phyloP scores from a whole-genome alignment of 2,888 invertebrate genomes.

The Eupithecia abbreviata region DNA sequence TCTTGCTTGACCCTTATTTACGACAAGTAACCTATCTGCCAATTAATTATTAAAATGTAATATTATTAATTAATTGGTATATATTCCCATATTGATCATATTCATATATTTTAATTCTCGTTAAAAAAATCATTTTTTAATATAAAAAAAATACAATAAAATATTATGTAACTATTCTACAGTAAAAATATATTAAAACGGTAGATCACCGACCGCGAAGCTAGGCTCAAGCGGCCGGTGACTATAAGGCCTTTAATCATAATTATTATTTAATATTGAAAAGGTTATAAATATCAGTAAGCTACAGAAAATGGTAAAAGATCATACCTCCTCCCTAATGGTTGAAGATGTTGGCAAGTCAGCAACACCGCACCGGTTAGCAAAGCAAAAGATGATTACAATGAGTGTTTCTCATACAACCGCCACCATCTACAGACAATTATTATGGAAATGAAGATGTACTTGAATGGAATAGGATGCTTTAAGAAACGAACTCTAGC shows the following conservation, averaged over 20 bases:
- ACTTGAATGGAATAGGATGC: neutral
- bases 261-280: neutral
- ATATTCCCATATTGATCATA: no score
- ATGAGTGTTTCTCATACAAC: slow-evolving; percentile 83
- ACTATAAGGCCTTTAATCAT: no score
- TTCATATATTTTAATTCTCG: no score
- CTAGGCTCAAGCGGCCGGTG: no score
- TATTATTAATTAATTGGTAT: no score
- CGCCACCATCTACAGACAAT: slow-evolving; percentile 82
- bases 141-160: no score
- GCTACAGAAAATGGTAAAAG: slow-evolving; percentile 1
- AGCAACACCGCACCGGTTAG: slow-evolving; percentile 78
- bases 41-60: neutral
- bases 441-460: slow-evolving; percentile 19
- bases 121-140: no score
- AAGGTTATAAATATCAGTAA: neutral
- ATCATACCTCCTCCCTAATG: slow-evolving; percentile 78
- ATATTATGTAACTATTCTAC: no score
- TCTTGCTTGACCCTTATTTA: neutral
- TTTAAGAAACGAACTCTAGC: neutral
- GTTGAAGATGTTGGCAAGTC: slow-evolving; percentile 62
- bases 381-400: slow-evolving; percentile 83
- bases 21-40: neutral
- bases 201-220: no score
- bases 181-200: no score